Base-by-base conservation (phyloP, 1,140 invertebrate genomes). In the Scylla paramamosain region DNA sequence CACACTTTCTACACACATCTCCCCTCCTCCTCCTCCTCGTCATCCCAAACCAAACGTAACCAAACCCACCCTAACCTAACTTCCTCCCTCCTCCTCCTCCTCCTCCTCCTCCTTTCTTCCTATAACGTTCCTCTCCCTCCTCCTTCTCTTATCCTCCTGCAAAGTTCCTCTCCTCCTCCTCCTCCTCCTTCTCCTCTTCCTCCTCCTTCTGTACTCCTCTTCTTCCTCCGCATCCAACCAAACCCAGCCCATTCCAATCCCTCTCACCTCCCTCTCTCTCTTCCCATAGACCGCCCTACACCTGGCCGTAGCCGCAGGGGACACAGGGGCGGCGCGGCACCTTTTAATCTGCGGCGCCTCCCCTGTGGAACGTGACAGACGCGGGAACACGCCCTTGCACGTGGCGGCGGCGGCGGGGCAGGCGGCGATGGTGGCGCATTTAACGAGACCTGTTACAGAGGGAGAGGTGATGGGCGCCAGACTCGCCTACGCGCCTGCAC, bases 261-360 rank as follows among this genome's bases (percentile, higher is more conserved):
- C 92, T 46, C 92, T 25, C 25, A 28, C 14, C 90, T n/a, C 25
- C 91, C 52, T 32, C 45, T 91, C 89, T 77, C 59, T 10, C 67
- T 77, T 20, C 82, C 31, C n/a, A 25, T 93, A 96, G 96, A 96
- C 96, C 67, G 97, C 98, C 0, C 97, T 99, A 45, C 98, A 99
- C 97, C 98, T 98, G 96, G 98, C 98, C 28, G 98, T 98, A 46
- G 98, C 98, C 96, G 97, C 97, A 52, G 97, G 98, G 31, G 98
- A 98, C 96, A 97, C 98, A 48, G 97, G 97, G 20, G 97, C 98
- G 87, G 97, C 98, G 29, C 97, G 97, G 87, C 98, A 98, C 96
- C 97, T 99, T 92, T 96, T 98, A 6, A 95, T 96, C 16, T 98
- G 98, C 96, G 97, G 97, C 20, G 97, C 97, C 39, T 96, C 96